These are phyloP conservation scores for Silurus aristotelis DNA, from an alignment of 2,797 vertebrate genomes.

Conservation along the genomic window DNA sequence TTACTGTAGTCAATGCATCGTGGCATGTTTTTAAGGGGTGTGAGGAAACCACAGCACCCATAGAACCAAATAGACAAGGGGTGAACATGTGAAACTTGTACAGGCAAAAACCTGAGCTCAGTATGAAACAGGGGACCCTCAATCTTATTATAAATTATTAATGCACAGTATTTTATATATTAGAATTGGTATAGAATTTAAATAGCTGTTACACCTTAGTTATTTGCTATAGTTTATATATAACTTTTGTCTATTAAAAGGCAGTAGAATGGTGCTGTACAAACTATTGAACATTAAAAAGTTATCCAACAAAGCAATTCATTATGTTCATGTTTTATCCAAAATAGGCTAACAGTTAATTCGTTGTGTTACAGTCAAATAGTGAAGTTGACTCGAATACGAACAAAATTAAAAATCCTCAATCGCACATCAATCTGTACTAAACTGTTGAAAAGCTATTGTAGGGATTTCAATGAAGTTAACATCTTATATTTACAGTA, in stretches of 20 bases:
- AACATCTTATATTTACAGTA: neutral
- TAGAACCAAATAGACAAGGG: neutral
- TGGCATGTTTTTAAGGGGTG: neutral
- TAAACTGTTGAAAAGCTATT: neutral
- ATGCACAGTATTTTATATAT: neutral
- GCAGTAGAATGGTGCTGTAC: neutral
- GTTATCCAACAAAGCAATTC: neutral
- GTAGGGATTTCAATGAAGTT: neutral
- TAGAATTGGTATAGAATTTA: neutral
- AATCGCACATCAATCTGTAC: neutral
- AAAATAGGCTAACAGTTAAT: neutral
- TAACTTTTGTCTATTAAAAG: neutral
- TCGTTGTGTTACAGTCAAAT: neutral
- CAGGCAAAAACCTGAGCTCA: neutral
- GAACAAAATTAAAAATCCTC: neutral
- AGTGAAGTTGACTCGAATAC: neutral
- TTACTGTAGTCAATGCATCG: neutral
- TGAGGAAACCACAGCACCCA: neutral
- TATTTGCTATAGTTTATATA: neutral
- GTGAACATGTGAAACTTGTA: neutral
- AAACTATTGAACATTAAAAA: neutral
- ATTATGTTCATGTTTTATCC: neutral
- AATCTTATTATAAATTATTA: neutral
- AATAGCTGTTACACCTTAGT: neutral
- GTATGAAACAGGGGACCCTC: neutral